These are phyloP conservation scores for Synergus itoensis DNA, from an alignment of 2,888 invertebrate species.

Conservation along the genomic window DNA sequence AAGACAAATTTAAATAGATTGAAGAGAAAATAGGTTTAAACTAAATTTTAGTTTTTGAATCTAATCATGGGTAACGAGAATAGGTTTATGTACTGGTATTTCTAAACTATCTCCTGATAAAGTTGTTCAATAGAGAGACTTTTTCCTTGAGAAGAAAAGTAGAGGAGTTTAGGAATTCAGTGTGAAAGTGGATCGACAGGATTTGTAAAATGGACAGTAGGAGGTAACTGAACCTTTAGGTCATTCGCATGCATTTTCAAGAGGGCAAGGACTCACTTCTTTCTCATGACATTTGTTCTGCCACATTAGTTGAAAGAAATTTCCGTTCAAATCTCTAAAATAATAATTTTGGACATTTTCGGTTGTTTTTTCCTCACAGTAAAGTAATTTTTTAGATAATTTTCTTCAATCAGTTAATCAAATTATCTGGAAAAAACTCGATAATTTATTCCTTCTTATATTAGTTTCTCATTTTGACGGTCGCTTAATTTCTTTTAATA, in stretches of 20 bases:
- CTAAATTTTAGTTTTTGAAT: too few relatives aligned
- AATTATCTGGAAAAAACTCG: background rate
- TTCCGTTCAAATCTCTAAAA: background rate
- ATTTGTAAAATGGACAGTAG: conserved; percentile 35
- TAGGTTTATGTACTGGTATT: background rate
- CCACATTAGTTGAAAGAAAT: conserved; percentile 9
- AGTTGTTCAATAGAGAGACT: background rate
- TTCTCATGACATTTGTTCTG: background rate
- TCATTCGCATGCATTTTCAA: conserved; percentile 31
- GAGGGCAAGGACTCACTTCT: conserved; percentile 16
- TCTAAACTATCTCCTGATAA: background rate
- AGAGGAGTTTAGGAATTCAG: conserved; percentile 31
- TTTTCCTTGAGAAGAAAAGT: conserved; percentile 18
- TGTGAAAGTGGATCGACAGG: conserved; percentile 37
- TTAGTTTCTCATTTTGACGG: background rate
- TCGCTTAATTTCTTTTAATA: background rate
- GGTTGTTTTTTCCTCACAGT: background rate
- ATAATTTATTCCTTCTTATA: background rate
- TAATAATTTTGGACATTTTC: background rate
- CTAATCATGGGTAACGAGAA: too few relatives aligned
- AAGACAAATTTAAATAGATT: background rate
- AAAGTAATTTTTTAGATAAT: background rate
- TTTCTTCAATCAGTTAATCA: background rate
- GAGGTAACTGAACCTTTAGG: conserved; percentile 36
- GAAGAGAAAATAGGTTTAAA: too few relatives aligned